phyloP scores from a whole-genome alignment of 2,797 vertebrate genomes.

The Chiloscyllium punctatum region DNA sequence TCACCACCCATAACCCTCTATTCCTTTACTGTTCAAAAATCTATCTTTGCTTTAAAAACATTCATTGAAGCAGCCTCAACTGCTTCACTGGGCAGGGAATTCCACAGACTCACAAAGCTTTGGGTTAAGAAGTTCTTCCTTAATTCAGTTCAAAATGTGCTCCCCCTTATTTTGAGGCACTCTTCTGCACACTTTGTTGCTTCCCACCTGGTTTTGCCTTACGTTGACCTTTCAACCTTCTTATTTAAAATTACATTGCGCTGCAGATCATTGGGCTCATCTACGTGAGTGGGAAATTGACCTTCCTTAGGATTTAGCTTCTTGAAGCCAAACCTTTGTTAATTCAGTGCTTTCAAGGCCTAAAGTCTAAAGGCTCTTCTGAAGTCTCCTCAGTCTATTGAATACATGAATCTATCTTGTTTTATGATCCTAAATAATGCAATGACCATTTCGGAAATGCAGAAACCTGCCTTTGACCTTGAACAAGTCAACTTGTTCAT shows the following conservation, averaged over 20 bases:
- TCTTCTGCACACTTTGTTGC: background rate
- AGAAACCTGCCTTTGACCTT: background rate
- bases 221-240: background rate
- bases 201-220: background rate
- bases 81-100: no score
- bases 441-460: background rate
- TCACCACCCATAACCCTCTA: no score
- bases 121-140: no score
- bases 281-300: background rate
- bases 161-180: no score
- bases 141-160: no score
- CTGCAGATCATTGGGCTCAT: background rate
- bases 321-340: no score
- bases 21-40: no score
- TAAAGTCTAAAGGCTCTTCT: background rate
- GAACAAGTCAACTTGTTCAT: background rate
- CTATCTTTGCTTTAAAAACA: no score
- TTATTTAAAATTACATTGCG: background rate
- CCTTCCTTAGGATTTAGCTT: background rate
- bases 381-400: background rate
- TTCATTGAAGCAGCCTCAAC: no score
- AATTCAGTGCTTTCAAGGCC: background rate
- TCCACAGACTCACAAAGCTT: no score
- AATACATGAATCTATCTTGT: background rate
- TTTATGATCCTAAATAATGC: background rate